Conservation (phyloP, 2,888 invertebrate species). For the Mallateleia sp. region DNA sequence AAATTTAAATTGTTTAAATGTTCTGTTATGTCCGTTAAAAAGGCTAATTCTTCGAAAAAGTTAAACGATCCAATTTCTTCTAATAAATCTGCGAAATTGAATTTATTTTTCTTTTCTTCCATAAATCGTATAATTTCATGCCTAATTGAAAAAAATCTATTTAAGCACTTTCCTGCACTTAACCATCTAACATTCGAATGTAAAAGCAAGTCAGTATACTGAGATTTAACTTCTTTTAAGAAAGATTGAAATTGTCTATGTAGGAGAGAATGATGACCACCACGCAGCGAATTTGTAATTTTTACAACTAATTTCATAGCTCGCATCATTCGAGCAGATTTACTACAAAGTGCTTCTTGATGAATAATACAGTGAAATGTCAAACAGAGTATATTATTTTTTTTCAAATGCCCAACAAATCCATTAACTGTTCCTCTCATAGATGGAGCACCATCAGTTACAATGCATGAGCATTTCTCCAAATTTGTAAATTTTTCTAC, state of each 20-base stretch:
- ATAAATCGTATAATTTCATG: not conserved
- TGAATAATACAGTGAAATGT: constrained; percentile 23
- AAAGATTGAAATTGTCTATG: not conserved
- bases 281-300: constrained; percentile 17
- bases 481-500: constrained; percentile 26
- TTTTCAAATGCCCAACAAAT: constrained; percentile 22
- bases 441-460: constrained; percentile 42
- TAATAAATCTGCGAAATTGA: not conserved
- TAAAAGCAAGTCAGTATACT: not conserved
- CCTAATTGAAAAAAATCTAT: not conserved
- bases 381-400: constrained; percentile 21
- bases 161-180: not conserved
- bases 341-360: constrained; percentile 3
- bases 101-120: not conserved
- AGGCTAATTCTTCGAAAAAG: constrained; percentile 21
- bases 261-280: constrained; percentile 5
- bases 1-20: constrained; percentile 31
- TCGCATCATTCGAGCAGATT: not conserved
- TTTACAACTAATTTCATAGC: not conserved
- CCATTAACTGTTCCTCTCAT: constrained; percentile 20
- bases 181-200: constrained; percentile 3
- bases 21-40: not conserved
- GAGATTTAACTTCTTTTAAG: not conserved
- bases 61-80: not conserved
- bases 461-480: constrained; percentile 39